Conservation (phyloP, 2,113 vertebrate species). For the Toxotes chatareus region DNA sequence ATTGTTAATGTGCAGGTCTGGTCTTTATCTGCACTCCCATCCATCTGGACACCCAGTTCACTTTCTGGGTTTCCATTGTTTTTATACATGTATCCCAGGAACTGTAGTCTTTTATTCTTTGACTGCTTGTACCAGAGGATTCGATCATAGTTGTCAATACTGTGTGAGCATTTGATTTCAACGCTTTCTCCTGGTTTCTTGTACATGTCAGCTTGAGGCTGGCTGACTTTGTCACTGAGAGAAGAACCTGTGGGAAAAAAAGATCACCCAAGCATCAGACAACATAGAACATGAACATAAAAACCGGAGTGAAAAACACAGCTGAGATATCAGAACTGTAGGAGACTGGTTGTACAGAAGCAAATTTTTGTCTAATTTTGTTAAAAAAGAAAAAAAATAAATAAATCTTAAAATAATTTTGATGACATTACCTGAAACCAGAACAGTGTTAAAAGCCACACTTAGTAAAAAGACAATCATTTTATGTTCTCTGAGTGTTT, state of each 20-base stretch:
- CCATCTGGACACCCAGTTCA: not conserved
- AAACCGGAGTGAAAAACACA: no score
- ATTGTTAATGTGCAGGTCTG: constrained; percentile 21
- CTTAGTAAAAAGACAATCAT: not conserved
- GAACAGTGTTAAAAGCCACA: not conserved
- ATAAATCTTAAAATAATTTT: no score
- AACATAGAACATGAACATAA: no score
- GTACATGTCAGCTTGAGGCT: constrained; percentile 21
- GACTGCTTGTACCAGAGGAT: constrained; percentile 60
- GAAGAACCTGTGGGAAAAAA: constrained; percentile 27
- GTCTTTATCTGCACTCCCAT: constrained; percentile 5
- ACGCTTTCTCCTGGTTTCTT: not conserved
- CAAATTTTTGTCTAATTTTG: no score
- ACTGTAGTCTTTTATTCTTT: not conserved
- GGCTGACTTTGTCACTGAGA: constrained; percentile 10
- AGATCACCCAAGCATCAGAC: no score
- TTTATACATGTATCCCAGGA: constrained; percentile 39
- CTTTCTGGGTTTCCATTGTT: not conserved
- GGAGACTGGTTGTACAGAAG: no score
- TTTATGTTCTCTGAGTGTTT: not conserved
- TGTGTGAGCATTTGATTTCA: constrained; percentile 52
- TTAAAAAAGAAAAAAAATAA: not conserved
- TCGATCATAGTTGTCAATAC: not conserved
- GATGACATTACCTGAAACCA: not conserved
- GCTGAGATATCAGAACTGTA: no score